Conservation (phyloP, 2,888 invertebrate genomes). For the Beris chalybata region DNA sequence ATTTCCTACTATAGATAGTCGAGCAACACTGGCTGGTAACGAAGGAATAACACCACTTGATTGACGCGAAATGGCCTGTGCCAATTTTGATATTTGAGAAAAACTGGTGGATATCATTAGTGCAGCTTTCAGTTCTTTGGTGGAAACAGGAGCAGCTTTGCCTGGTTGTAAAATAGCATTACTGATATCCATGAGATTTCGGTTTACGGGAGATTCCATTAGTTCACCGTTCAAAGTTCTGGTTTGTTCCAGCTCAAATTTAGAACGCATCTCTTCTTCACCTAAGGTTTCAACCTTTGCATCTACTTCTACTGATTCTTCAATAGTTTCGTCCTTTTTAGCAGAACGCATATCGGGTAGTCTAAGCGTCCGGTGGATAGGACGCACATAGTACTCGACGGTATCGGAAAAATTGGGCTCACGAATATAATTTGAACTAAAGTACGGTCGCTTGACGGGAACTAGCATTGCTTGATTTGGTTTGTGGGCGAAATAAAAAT, state of each 20-base stretch:
- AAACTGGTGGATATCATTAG: background rate
- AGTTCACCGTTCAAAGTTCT: too few relatives aligned
- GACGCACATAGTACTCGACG: slow-evolving; percentile 25
- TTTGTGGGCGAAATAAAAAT: slow-evolving; percentile 47
- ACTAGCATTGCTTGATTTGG: slow-evolving; percentile 48
- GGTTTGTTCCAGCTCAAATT: too few relatives aligned
- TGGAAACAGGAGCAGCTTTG: background rate
- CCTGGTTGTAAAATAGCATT: background rate
- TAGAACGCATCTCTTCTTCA: too few relatives aligned
- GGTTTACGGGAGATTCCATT: too few relatives aligned
- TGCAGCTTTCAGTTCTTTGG: background rate
- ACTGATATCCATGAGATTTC: too few relatives aligned
- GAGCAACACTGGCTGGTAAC: too few relatives aligned
- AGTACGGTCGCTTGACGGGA: slow-evolving; percentile 49
- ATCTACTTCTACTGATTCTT: background rate
- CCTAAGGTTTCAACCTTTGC: background rate
- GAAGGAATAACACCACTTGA: too few relatives aligned
- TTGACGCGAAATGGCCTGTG: background rate
- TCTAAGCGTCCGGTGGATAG: slow-evolving; percentile 6
- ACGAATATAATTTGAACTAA: slow-evolving; percentile 45
- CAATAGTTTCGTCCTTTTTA: background rate
- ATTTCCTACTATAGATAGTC: too few relatives aligned
- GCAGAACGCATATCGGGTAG: background rate
- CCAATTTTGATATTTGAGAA: background rate
- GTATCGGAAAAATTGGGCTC: background rate